phyloP scores from a whole-genome alignment of 2,888 invertebrate genomes.

The Capitulum mitella region DNA sequence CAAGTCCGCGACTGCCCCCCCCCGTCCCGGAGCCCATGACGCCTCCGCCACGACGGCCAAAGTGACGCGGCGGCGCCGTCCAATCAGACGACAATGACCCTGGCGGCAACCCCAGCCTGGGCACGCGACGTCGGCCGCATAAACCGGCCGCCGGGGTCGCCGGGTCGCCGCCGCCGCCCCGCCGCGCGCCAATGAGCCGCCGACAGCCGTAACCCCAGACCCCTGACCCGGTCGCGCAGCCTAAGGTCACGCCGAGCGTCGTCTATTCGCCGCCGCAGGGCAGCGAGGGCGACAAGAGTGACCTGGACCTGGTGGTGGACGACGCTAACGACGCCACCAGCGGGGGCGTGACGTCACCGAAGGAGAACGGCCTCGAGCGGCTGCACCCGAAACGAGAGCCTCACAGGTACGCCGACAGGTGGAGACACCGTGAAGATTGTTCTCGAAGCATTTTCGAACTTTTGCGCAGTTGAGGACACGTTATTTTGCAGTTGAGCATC shows the following conservation, averaged over 20 bases:
- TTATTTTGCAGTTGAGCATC: too few species aligned
- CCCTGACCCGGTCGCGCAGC: too few species aligned
- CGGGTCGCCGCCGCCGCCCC: background rate
- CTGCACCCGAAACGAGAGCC: slow-evolving; percentile 60
- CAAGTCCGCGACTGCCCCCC: too few species aligned
- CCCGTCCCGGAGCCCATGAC: too few species aligned
- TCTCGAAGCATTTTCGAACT: too few species aligned
- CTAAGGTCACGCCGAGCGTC: background rate
- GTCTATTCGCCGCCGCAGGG: background rate
- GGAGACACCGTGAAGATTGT: background rate
- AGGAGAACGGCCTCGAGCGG: slow-evolving; percentile 75
- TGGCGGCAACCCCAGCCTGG: too few species aligned
- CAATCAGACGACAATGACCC: too few species aligned
- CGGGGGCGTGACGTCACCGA: slow-evolving; percentile 72
- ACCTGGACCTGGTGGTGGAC: slow-evolving; percentile 89
- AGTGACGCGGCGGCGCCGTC: too few species aligned
- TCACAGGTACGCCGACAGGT: slow-evolving; percentile 29
- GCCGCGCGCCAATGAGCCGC: background rate
- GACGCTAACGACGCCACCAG: slow-evolving; percentile 75
- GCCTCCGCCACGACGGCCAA: too few species aligned
- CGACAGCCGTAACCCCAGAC: background rate
- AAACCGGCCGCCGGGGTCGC: too few species aligned
- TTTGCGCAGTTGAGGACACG: too few species aligned
- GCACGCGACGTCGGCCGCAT: too few species aligned
- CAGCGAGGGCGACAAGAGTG: slow-evolving; percentile 84